Conservation (phyloP, 2,888 invertebrate genomes). For the Ectemnius cavifrons region DNA sequence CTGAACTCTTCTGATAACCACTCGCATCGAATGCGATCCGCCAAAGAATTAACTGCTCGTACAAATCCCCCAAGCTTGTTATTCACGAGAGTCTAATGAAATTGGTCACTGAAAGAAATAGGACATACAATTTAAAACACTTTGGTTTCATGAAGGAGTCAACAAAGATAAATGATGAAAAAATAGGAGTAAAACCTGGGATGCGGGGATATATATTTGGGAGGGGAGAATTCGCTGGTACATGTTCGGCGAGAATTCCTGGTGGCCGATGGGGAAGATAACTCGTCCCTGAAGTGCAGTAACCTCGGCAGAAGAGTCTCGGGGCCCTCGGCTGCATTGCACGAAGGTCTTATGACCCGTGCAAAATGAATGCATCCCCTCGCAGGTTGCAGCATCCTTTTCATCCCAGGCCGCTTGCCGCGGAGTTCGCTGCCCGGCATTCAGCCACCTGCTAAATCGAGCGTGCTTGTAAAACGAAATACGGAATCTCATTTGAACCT, state of each 20-base stretch:
- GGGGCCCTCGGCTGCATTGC: constrained; percentile 55
- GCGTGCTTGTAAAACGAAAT: constrained; percentile 56
- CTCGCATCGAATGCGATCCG: background rate
- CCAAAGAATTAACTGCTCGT: background rate
- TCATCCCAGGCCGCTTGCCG: constrained; percentile 24
- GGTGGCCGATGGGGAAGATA: constrained; percentile 66
- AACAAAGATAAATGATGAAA: constrained; percentile 39
- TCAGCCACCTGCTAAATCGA: constrained; percentile 64
- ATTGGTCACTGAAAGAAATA: too few relatives aligned
- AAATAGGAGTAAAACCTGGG: constrained; percentile 29
- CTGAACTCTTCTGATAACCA: background rate
- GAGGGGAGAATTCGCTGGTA: constrained; percentile 44
- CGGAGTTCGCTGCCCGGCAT: constrained; percentile 25
- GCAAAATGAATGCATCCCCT: constrained; percentile 72
- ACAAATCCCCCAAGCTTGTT: background rate
- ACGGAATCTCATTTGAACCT: constrained; percentile 64
- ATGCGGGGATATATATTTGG: constrained; percentile 40
- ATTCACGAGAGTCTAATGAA: background rate
- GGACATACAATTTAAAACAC: background rate
- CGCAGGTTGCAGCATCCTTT: constrained; percentile 51
- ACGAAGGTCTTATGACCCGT: constrained; percentile 72
- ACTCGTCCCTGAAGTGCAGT: constrained; percentile 76
- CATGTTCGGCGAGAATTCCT: constrained; percentile 55
- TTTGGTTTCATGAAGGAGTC: constrained; percentile 39
- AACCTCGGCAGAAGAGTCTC: constrained; percentile 70